phyloP scores from a whole-genome alignment of 2,888 invertebrate species.

The Meloe dianella region DNA sequence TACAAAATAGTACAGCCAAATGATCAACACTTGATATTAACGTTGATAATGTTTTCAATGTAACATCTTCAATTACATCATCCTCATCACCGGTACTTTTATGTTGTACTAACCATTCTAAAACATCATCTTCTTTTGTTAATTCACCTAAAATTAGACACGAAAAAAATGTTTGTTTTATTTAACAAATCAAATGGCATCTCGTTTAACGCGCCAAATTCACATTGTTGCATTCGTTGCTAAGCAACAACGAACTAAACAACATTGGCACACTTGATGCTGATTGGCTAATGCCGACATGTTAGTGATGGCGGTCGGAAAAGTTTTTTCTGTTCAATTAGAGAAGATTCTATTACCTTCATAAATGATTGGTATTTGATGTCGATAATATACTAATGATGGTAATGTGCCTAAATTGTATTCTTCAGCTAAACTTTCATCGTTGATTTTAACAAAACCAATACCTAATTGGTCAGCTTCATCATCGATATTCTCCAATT shows the following conservation, averaged over 20 bases:
- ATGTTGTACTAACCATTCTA: constrained; percentile 92
- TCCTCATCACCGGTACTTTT: constrained; percentile 94
- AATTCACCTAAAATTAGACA: constrained; percentile 77
- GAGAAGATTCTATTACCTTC: too few species aligned
- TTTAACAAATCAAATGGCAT: too few species aligned
- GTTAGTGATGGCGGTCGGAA: too few species aligned
- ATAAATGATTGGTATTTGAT: constrained; percentile 93
- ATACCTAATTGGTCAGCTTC: constrained; percentile 94
- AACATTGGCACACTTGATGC: too few species aligned
- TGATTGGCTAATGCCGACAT: too few species aligned
- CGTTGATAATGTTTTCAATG: constrained; percentile 85
- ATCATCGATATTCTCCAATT: constrained; percentile 92
- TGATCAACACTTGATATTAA: constrained; percentile 89
- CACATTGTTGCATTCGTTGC: too few species aligned
- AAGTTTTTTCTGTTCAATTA: too few species aligned
- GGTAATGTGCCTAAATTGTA: constrained; percentile 90
- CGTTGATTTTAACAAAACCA: constrained; percentile 93
- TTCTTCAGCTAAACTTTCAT: constrained; percentile 88
- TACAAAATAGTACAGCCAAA: constrained; percentile 91
- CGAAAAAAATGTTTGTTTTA: too few species aligned
- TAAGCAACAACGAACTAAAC: too few species aligned
- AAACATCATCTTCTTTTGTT: constrained; percentile 87
- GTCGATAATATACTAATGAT: constrained; percentile 89
- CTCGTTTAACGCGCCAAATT: too few species aligned
- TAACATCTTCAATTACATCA: constrained; percentile 92